phyloP scores from a whole-genome alignment of 2,888 invertebrate species.

The Charanyca ferruginea region DNA sequence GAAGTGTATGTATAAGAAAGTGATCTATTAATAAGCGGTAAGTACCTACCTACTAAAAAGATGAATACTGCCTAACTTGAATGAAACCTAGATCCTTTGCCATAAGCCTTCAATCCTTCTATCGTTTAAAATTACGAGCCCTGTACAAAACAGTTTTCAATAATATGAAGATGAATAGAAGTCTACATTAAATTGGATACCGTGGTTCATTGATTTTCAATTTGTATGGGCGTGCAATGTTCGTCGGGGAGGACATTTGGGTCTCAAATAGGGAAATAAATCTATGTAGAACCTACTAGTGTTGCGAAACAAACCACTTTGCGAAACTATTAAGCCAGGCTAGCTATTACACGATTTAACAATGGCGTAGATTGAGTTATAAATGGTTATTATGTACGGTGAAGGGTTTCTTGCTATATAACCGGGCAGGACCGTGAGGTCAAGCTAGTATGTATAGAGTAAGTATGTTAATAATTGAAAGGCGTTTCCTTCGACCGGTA shows the following conservation, averaged over 20 bases:
- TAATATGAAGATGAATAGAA: slow-evolving; percentile 81
- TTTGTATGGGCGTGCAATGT: slow-evolving; percentile 81
- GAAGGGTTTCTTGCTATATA: slow-evolving; percentile 23
- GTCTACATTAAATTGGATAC: slow-evolving; percentile 86
- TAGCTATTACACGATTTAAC: slow-evolving; percentile 59
- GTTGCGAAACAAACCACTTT: slow-evolving; percentile 67
- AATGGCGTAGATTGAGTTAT: slow-evolving; percentile 59
- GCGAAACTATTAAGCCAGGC: slow-evolving; percentile 63
- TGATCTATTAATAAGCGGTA: neutral
- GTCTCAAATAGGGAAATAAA: slow-evolving; percentile 79
- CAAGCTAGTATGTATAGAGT: neutral
- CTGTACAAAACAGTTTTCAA: slow-evolving; percentile 40
- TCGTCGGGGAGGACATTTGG: slow-evolving; percentile 69
- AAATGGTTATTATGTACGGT: slow-evolving; percentile 39
- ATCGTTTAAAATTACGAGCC: slow-evolving; percentile 36
- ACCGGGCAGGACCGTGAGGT: neutral
- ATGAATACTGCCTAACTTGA: neutral
- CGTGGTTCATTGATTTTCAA: slow-evolving; percentile 89
- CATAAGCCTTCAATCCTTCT: neutral
- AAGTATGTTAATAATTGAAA: too few species aligned
- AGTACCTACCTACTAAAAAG: neutral
- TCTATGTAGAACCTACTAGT: slow-evolving; percentile 72
- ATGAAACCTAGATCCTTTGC: neutral
- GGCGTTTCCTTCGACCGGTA: too few species aligned
- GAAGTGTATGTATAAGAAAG: too few species aligned